Evolutionary conservation across 2,797 vertebrate species (phyloP), one percentile per base, ranked within the genome.

Genomic region (Hyperoplus lanceolatus): DNA sequence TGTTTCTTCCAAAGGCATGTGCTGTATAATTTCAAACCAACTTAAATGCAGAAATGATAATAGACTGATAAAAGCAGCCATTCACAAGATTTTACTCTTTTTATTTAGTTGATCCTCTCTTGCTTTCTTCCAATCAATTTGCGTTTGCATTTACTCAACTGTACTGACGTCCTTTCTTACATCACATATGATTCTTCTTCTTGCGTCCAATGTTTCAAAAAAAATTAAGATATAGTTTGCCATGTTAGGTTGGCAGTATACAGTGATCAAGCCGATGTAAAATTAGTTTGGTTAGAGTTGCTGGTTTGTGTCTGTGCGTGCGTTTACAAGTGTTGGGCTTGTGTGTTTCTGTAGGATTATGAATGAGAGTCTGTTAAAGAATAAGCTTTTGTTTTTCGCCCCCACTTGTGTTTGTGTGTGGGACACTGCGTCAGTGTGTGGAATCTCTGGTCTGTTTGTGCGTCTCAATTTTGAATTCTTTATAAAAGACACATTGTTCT

Each of bases 401-500:
- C 45, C 42, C 14, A 50, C 9, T 3, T 51, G 21, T 74, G 43
- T 85, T 42, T 81, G 69, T 80, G 50, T 77, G 63, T 49, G 38
- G 49, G 58, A 60, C 65, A 16, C 46, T 75, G 54, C 15, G 41
- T 79, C 67, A 80, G 48, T 16, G 68, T 68, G 18, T 53, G 62
- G 76, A 78, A 74, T 81, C 54, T 50, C 54, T 46, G 42, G 16
- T 65, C 18, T 57, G 61, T 79, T 50, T 62, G 62, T 46, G 46
- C 42, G 41, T 56, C 45, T 74, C 11, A 53, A n/a, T 51, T 70
- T 41, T 53, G 61, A 81, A 15, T 45, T 72, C 43, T 43, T 8
- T 38, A 67, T 79, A 21, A 88, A 70, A 80, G 77, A 70, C 41
- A 72, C 75, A 60, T 85, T 88, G 21, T 21, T 73, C 39, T 42